Evolutionary conservation across 2,888 invertebrate species (phyloP), one percentile per base, ranked within the genome.

Genomic region (Tenthredo livida): DNA sequence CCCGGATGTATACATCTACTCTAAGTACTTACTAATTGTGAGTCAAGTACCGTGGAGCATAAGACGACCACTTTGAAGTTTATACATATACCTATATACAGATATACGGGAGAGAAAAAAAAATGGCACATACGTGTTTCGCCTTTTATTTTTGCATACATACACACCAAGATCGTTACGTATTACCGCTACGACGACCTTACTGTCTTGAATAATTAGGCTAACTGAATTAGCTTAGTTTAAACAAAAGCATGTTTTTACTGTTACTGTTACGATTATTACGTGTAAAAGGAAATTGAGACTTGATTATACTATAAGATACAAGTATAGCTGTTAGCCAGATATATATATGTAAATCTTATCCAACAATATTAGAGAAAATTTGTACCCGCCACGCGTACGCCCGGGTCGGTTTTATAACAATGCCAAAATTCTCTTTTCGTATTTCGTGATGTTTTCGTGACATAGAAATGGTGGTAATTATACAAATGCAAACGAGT

Each of bases 261-360:
- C 47, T 9, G 40, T 75, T 75, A 75, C 25, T 70, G 70, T 9
- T 70, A 33, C 37, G 37, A 70, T 75, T 43, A 75, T 47, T 21
- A 47, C 25, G 43, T 25, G 47, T 40, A n/a, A 29, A 70, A 33
- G 67, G 15, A 2, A 67, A 25, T 29, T 33, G 6, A 12, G 67
- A n/a, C 70, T 15, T 37, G 37, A 70, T 70, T 37, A 70, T 15
- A 5, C 17, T 37, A 7, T 37, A 9, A 33, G n/a, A 25, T 70
- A 17, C 9, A 17, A n/a, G 70, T 70, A 70, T 70, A 70, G 17
- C n/a, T n/a, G n/a, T n/a, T 70, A 17, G 65, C 1, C 17, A 33
- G 29, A 70, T 37, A n/a, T 50, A 50, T 6, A 50, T 17, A 29
- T 29, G n/a, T 33, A 33, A 70, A 70, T 70, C 37, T 33, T 33